Evolutionary conservation across 37 sponge, comb jelly and placozoan species (phyloP).

Genomic region (Halichondria panicea): DNA sequence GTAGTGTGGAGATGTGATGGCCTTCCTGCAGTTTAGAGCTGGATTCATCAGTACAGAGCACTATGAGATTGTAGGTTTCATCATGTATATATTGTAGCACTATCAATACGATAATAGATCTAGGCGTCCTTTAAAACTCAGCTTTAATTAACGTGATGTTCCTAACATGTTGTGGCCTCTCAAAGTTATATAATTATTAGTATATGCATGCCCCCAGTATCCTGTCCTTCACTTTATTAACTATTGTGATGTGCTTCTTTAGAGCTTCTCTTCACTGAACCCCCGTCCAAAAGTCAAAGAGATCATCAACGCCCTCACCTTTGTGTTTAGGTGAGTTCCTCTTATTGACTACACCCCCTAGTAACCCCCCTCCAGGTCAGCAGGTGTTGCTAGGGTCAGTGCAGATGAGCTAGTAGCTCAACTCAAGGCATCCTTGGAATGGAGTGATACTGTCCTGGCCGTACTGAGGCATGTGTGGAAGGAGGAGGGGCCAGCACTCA

Average conservation of each 20-base stretch:
- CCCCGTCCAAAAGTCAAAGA: constrained; percentile 18
- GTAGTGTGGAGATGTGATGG: constrained; percentile 82
- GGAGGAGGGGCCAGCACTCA: constrained; percentile 45
- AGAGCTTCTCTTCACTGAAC: constrained; percentile 6
- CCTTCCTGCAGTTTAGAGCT: constrained; percentile 57
- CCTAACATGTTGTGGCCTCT: too few species aligned
- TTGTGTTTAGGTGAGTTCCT: constrained; percentile 64
- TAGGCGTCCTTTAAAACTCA: too few species aligned
- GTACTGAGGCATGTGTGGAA: constrained; percentile 79
- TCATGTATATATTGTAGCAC: too few species aligned
- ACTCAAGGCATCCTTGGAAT: constrained; percentile 56
- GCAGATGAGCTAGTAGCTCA: constrained; percentile 57
- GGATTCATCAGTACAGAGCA: constrained; percentile 53
- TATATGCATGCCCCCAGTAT: too few species aligned
- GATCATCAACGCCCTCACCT: constrained; percentile 58
- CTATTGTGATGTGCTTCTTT: neutral
- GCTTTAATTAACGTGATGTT: too few species aligned
- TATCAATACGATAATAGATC: too few species aligned
- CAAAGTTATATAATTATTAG: too few species aligned
- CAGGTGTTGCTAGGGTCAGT: constrained; percentile 42
- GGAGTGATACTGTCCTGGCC: constrained; percentile 49
- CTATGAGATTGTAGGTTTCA: constrained; percentile 46
- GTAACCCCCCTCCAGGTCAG: constrained; percentile 36
- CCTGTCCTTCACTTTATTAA: neutral
- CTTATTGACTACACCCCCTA: neutral